Conservation (phyloP, 1,140 invertebrate genomes). For the Tribolium madens region DNA sequence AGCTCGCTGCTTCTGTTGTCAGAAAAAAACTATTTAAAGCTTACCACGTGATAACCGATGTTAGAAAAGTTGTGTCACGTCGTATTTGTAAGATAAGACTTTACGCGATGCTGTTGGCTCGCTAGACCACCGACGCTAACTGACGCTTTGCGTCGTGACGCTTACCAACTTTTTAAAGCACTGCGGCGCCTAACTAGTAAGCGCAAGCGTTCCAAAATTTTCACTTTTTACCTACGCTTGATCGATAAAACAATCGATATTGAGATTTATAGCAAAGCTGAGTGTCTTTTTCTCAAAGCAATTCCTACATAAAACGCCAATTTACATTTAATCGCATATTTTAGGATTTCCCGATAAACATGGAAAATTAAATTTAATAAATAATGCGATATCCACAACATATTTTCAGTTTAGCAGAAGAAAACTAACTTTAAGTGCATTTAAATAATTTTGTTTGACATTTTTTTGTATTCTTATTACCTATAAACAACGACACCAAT, state of each 20-base stretch:
- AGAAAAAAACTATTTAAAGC: background rate
- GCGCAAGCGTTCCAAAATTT: constrained; percentile 32
- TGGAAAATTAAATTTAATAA: no score
- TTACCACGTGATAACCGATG: background rate
- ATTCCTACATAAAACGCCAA: no score
- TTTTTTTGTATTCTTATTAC: no score
- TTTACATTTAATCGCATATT: no score
- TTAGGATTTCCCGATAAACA: no score
- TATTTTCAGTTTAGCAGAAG: no score
- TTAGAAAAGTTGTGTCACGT: constrained; percentile 7
- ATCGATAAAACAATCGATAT: background rate
- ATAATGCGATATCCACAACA: no score
- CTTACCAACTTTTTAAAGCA: constrained; percentile 24
- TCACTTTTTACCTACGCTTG: background rate
- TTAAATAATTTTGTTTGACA: no score
- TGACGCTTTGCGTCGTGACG: constrained; percentile 29
- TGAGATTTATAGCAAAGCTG: background rate
- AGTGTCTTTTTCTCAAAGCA: no score
- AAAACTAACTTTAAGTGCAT: no score
- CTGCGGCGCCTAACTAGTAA: background rate
- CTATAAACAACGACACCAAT: no score
- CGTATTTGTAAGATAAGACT: background rate
- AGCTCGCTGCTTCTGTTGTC: no score
- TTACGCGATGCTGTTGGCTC: constrained; percentile 1
- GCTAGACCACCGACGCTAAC: constrained; percentile 12